Evolutionary conservation across 2,113 vertebrate species (phyloP).

Genomic region (Phrynosoma platyrhinos): DNA sequence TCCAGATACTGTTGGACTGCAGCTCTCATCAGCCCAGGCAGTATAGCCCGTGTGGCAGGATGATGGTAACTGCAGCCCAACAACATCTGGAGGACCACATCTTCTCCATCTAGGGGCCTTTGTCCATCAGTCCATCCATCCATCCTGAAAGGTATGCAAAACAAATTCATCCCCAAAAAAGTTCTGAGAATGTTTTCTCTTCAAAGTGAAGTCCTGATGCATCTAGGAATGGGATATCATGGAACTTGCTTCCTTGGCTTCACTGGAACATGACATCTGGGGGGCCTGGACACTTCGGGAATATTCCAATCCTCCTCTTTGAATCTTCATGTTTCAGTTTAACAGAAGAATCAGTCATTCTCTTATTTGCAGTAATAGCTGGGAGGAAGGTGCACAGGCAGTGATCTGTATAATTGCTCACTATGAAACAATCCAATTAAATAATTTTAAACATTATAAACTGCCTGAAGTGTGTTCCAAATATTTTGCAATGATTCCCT

Average conservation of each 20-base stretch:
- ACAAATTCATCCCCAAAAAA: too few relatives aligned
- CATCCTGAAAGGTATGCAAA: too few relatives aligned
- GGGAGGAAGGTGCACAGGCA: neutral
- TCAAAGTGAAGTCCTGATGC: neutral
- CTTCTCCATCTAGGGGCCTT: too few relatives aligned
- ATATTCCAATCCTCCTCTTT: neutral
- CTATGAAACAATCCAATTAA: neutral
- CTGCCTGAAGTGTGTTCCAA: neutral
- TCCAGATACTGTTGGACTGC: too few relatives aligned
- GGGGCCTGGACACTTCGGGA: neutral
- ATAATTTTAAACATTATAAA: neutral
- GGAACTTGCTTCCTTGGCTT: neutral
- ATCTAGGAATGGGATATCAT: neutral
- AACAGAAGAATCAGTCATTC: too few relatives aligned
- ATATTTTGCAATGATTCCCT: neutral
- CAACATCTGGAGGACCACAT: too few relatives aligned
- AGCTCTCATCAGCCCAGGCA: too few relatives aligned
- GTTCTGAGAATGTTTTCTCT: neutral
- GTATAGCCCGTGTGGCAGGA: too few relatives aligned
- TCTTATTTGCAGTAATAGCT: neutral
- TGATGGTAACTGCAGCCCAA: too few relatives aligned
- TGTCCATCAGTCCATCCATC: too few relatives aligned
- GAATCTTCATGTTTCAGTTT: neutral
- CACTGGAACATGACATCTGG: neutral
- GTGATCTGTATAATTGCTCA: neutral